Evolutionary conservation across 1,140 invertebrate genomes (phyloP).

Genomic region (Hydropsyche tenuis): DNA sequence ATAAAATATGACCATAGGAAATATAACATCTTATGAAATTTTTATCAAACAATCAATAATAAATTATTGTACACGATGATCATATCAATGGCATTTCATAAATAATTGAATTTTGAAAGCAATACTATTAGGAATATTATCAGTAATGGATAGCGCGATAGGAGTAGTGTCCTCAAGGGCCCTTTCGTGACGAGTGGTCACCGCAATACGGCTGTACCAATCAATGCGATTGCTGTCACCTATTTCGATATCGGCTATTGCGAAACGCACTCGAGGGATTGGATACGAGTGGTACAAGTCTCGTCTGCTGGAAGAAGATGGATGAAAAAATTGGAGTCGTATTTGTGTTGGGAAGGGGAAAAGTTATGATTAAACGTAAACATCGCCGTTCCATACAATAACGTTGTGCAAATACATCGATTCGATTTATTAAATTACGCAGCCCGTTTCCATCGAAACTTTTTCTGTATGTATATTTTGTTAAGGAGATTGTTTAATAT

Average conservation of each 20-base stretch:
- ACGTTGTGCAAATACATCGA: background rate
- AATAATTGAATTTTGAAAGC: too few relatives aligned
- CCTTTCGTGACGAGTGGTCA: constrained; percentile 14
- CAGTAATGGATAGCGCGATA: background rate
- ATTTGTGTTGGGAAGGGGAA: background rate
- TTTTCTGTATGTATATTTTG: too few relatives aligned
- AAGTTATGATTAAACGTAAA: background rate
- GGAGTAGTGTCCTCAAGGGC: constrained; percentile 1
- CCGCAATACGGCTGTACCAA: constrained; percentile 3
- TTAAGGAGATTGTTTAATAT: too few relatives aligned
- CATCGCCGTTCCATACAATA: background rate
- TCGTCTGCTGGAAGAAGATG: background rate
- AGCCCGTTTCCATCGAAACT: background rate
- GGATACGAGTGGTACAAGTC: background rate
- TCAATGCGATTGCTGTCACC: constrained; percentile 31
- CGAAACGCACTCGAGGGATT: constrained; percentile 20
- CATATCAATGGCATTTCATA: too few relatives aligned
- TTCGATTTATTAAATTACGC: background rate
- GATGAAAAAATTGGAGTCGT: background rate
- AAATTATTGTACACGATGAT: too few relatives aligned
- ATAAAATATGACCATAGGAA: too few relatives aligned
- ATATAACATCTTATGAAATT: too few relatives aligned
- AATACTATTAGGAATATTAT: too few relatives aligned
- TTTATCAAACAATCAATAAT: too few relatives aligned
- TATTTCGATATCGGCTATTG: background rate